phyloP scores from a whole-genome alignment of 1,140 invertebrate genomes.

The Dendroctonus ponderosae region DNA sequence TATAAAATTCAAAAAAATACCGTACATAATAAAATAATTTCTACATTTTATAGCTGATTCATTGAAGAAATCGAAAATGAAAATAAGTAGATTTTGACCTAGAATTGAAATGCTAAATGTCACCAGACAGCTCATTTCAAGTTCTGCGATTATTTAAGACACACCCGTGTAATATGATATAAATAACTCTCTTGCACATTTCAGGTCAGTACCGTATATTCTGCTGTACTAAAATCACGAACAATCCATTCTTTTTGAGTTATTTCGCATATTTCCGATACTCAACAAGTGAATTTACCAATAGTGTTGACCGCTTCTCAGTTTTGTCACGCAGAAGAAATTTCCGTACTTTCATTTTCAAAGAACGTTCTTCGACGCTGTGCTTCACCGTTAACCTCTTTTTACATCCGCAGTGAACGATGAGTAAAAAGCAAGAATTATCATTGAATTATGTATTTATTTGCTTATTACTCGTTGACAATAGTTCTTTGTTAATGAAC shows the following conservation, averaged over 20 bases:
- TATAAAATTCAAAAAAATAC: too few relatives aligned
- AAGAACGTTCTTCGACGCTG: slow-evolving; percentile 16
- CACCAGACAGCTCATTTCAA: too few relatives aligned
- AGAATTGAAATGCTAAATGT: too few relatives aligned
- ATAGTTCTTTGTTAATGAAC: not conserved
- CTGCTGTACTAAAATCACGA: slow-evolving; percentile 5
- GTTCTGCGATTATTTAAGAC: too few relatives aligned
- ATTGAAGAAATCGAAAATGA: too few relatives aligned
- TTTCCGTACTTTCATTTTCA: slow-evolving; percentile 34
- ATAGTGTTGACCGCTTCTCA: slow-evolving; percentile 14
- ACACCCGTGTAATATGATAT: not conserved
- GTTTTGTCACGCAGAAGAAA: slow-evolving; percentile 32
- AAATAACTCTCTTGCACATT: not conserved
- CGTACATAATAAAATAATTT: too few relatives aligned
- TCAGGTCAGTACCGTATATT: slow-evolving; percentile 5
- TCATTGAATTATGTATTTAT: slow-evolving; percentile 19
- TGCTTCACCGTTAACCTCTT: slow-evolving; percentile 31
- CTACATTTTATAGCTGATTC: too few relatives aligned
- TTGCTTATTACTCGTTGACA: slow-evolving; percentile 4
- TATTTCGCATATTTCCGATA: slow-evolving; percentile 1
- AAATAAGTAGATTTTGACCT: too few relatives aligned
- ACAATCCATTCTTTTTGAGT: slow-evolving; percentile 1
- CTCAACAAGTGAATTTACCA: slow-evolving; percentile 17
- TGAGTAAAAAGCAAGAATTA: slow-evolving; percentile 5
- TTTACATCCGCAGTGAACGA: slow-evolving; percentile 22